Percentiles rank a stretch among this genome's conserved stretches.
These are phyloP conservation scores for Spilarctia lutea DNA, from an alignment of 2,888 invertebrate genomes.

Conservation along the genomic window DNA sequence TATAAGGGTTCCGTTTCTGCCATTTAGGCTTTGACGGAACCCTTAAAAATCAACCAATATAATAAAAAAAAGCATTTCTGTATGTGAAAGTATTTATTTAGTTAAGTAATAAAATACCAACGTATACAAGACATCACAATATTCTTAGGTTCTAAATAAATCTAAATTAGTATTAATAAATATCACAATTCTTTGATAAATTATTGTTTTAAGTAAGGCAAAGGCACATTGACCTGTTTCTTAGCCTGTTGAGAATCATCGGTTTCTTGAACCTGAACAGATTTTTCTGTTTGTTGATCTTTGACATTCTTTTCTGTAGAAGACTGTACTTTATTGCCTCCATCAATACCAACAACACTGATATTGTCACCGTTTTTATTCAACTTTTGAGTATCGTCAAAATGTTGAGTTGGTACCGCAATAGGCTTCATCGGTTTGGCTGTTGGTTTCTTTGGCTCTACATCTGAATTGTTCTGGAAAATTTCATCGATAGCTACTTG, in stretches of 20 bases:
- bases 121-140: conserved; percentile 1
- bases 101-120: not conserved
- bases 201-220: conserved; percentile 30
- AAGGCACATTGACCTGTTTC: conserved; percentile 20
- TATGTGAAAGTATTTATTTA: conserved; percentile 14
- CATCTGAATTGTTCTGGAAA: not conserved
- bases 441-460: not conserved
- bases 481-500: not conserved
- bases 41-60: not conserved
- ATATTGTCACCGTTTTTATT: not conserved
- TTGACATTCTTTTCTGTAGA: conserved; percentile 1
- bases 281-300: conserved; percentile 7
- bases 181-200: conserved; percentile 26
- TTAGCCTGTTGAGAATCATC: conserved; percentile 3
- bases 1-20: too few relatives aligned
- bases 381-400: not conserved
- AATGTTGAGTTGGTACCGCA: not conserved
- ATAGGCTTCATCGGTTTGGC: not conserved
- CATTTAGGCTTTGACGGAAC: too few relatives aligned
- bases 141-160: conserved; percentile 9
- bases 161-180: not conserved
- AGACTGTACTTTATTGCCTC: not conserved
- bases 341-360: not conserved
- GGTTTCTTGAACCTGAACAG: not conserved
- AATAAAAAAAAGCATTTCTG: conserved; percentile 8